Conservation (phyloP, 2,888 invertebrate genomes). For the Sinotaia quadrata region DNA sequence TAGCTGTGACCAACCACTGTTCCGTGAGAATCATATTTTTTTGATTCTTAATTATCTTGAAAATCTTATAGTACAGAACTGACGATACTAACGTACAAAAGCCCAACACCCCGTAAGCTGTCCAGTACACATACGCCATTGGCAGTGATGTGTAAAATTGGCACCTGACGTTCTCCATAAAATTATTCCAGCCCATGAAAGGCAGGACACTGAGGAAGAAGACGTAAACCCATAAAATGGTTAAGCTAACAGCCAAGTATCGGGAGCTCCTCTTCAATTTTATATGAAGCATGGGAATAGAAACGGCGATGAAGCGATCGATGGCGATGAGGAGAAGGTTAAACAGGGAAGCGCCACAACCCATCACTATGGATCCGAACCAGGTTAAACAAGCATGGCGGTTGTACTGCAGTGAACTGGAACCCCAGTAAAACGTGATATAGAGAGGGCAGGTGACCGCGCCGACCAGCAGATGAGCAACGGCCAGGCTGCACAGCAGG, state of each 20-base stretch:
- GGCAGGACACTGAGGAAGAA: constrained; percentile 38
- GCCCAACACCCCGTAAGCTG: constrained; percentile 36
- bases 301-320: constrained; percentile 48
- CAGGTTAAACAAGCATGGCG: constrained; percentile 43
- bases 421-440: constrained; percentile 37
- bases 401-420: constrained; percentile 9
- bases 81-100: constrained; percentile 32
- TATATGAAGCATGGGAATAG: constrained; percentile 41
- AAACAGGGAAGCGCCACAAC: constrained; percentile 42
- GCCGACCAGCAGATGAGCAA: constrained; percentile 45
- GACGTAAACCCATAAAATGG: constrained; percentile 41
- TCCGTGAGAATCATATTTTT: constrained; percentile 19
- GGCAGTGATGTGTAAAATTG: constrained; percentile 45
- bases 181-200: constrained; percentile 41
- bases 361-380: constrained; percentile 37
- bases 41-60: constrained; percentile 34
- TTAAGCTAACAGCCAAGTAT: constrained; percentile 32
- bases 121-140: constrained; percentile 32
- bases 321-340: constrained; percentile 43
- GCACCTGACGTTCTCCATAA: constrained; percentile 30
- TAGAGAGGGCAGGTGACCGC: constrained; percentile 43
- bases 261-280: constrained; percentile 36
- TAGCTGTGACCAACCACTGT: constrained; percentile 3
- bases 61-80: constrained; percentile 42
- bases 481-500: constrained; percentile 42